A percentile compares a stretch with the other conserved stretches of the same genome.
phyloP scores from a whole-genome alignment of 2,888 invertebrate species.

The Argyra leucocephala region DNA sequence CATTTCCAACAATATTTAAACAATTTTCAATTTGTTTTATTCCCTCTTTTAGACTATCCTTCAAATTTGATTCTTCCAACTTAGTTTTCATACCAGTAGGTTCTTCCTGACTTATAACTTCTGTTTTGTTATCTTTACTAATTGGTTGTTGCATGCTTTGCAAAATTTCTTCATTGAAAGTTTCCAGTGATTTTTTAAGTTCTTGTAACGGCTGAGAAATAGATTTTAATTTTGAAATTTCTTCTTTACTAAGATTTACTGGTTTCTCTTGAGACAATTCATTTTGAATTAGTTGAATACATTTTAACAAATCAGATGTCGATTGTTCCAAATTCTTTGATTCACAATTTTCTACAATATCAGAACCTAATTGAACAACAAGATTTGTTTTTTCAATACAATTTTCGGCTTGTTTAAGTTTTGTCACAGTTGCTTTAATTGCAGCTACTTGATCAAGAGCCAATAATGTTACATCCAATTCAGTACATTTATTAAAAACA shows the following conservation, averaged over 20 bases:
- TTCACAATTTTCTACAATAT: constrained; percentile 35
- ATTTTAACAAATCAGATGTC: constrained; percentile 33
- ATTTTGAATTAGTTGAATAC: constrained; percentile 36
- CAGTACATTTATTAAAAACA: constrained; percentile 33
- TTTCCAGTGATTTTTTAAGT: constrained; percentile 28
- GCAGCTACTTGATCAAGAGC: constrained; percentile 26
- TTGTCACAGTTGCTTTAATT: constrained; percentile 34
- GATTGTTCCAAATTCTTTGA: constrained; percentile 37
- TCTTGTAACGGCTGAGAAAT: constrained; percentile 35
- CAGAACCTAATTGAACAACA: constrained; percentile 38
- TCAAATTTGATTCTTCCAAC: constrained; percentile 22
- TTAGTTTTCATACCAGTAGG: constrained; percentile 50
- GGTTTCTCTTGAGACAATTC: constrained; percentile 21
- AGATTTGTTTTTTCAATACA: constrained; percentile 32
- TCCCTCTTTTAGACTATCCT: constrained; percentile 31
- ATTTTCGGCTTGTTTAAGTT: constrained; percentile 40
- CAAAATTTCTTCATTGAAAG: constrained; percentile 28
- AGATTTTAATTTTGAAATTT: constrained; percentile 28
- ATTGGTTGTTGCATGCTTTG: constrained; percentile 29
- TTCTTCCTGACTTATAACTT: constrained; percentile 51
- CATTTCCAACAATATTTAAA: constrained; percentile 20
- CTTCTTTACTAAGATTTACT: constrained; percentile 27
- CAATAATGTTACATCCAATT: constrained; percentile 30
- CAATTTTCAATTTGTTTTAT: constrained; percentile 37
- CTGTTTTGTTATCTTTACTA: constrained; percentile 46